phyloP scores from a whole-genome alignment of 2,113 vertebrate genomes.

The Pongo abelii region DNA sequence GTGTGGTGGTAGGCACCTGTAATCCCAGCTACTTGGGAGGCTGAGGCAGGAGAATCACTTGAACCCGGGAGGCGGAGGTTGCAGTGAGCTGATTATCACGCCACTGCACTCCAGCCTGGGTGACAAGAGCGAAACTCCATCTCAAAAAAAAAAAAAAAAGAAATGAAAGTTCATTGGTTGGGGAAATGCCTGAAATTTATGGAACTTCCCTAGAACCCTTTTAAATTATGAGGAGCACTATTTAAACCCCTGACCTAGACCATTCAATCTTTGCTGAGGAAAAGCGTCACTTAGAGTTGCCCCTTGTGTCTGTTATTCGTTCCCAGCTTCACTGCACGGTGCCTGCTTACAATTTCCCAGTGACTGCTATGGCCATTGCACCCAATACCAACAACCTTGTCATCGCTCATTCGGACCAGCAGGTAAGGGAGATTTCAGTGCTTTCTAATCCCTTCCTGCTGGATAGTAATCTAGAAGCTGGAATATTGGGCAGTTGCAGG shows the following conservation, averaged over 20 bases:
- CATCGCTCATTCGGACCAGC: conserved; percentile 92
- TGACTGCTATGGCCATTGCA: conserved; percentile 91
- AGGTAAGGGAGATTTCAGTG: conserved; percentile 84
- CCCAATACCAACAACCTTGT: conserved; percentile 90
- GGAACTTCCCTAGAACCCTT: background rate
- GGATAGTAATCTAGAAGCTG: background rate
- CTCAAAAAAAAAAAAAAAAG: background rate
- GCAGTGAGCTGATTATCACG: background rate
- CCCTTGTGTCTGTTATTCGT: background rate
- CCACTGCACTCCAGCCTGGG: background rate
- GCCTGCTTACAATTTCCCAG: conserved; percentile 89
- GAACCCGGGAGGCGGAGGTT: background rate
- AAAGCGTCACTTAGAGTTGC: background rate
- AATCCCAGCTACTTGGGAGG: background rate
- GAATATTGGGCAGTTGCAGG: background rate
- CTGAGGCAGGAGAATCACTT: background rate
- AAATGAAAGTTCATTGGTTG: background rate
- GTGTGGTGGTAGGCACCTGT: background rate
- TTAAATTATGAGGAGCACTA: background rate
- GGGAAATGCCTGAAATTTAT: background rate
- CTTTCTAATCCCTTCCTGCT: background rate
- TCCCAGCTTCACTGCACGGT: conserved; percentile 90
- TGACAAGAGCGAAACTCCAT: background rate
- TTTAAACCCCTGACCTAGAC: background rate
- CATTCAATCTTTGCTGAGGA: background rate